These are phyloP conservation scores for Cheilosia soror DNA, from an alignment of 2,888 invertebrate genomes.

Conservation along the genomic window DNA sequence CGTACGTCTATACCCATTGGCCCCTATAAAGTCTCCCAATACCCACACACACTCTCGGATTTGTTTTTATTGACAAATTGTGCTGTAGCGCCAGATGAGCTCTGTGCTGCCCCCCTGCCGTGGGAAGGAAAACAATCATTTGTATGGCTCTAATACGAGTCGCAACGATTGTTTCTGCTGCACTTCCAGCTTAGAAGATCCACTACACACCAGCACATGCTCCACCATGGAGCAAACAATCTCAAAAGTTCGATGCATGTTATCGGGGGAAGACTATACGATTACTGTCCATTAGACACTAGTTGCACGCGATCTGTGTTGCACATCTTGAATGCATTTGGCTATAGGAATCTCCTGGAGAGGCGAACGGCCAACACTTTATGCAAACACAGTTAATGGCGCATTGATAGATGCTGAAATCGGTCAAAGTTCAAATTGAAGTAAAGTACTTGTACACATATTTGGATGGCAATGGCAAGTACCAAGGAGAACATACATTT, in stretches of 20 bases:
- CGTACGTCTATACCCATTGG: background rate
- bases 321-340: slow-evolving; percentile 56
- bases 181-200: slow-evolving; percentile 17
- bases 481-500: slow-evolving; percentile 28
- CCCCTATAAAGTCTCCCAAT: background rate
- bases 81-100: slow-evolving; percentile 61
- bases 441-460: slow-evolving; percentile 53
- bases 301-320: slow-evolving; percentile 54
- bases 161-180: slow-evolving; percentile 11
- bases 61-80: slow-evolving; percentile 66
- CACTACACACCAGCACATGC: slow-evolving; percentile 28
- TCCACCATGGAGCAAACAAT: slow-evolving; percentile 10
- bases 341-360: slow-evolving; percentile 23
- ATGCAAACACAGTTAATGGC: slow-evolving; percentile 61
- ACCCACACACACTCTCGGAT: slow-evolving; percentile 18
- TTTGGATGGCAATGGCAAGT: slow-evolving; percentile 43
- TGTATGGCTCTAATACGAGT: slow-evolving; percentile 36
- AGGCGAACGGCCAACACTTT: slow-evolving; percentile 30
- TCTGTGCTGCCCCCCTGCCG: slow-evolving; percentile 10
- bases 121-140: slow-evolving; percentile 24
- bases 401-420: slow-evolving; percentile 66
- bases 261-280: slow-evolving; percentile 44
- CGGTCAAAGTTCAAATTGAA: slow-evolving; percentile 68
- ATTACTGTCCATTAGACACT: slow-evolving; percentile 65
- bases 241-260: slow-evolving; percentile 32